Percentiles rank a stretch among this genome's conserved stretches.
phyloP scores from a whole-genome alignment of 2,888 invertebrate species.

The Agrotis ipsilon region DNA sequence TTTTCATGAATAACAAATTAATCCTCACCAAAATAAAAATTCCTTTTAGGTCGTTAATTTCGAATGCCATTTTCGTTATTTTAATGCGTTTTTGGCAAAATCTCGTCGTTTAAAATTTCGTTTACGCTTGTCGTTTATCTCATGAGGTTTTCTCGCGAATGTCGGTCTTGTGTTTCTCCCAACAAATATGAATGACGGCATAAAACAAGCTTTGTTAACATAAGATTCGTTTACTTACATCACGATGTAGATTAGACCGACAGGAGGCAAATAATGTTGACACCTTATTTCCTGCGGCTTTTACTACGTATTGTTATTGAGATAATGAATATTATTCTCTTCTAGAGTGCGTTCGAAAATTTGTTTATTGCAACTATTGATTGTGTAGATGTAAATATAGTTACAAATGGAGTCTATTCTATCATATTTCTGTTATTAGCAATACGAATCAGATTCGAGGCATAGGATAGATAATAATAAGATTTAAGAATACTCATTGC shows the following conservation, averaged over 20 bases:
- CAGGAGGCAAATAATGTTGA: constrained; percentile 84
- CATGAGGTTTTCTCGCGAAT: constrained; percentile 79
- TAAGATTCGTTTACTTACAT: constrained; percentile 78
- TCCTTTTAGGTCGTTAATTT: constrained; percentile 74
- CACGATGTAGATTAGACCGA: constrained; percentile 82
- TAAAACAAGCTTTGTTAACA: constrained; percentile 78
- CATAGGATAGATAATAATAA: background rate
- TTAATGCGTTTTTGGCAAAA: constrained; percentile 59
- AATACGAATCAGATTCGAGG: background rate
- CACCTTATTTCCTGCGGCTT: constrained; percentile 84
- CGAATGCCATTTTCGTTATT: constrained; percentile 76
- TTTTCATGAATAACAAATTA: too few species aligned
- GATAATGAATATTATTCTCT: constrained; percentile 36
- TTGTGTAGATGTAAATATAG: too few species aligned
- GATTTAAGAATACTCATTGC: background rate
- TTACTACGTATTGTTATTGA: constrained; percentile 50
- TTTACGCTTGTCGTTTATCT: constrained; percentile 78
- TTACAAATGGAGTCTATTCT: background rate
- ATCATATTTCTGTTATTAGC: background rate
- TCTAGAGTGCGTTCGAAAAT: constrained; percentile 7
- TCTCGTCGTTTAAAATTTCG: constrained; percentile 73
- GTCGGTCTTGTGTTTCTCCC: constrained; percentile 68
- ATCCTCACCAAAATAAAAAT: constrained; percentile 77
- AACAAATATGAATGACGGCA: constrained; percentile 78
- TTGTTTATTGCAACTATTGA: background rate